Percentiles rank a stretch among this genome's conserved stretches.
These are phyloP conservation scores for Aplodontia rufa DNA, from an alignment of 2,113 vertebrate species.

Conservation along the genomic window DNA sequence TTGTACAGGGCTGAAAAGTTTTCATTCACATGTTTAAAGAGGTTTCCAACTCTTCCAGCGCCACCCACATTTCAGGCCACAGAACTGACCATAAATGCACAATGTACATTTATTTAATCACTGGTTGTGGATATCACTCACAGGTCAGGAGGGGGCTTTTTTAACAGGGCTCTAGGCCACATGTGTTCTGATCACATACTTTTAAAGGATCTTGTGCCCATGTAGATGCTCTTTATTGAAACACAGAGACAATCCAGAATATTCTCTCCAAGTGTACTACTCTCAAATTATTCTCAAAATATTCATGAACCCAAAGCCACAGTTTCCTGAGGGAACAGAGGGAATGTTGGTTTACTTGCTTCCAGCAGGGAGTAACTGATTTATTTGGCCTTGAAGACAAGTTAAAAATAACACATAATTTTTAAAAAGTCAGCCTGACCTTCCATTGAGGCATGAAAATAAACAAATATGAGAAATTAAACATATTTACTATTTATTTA, in stretches of 20 bases:
- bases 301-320: constrained; percentile 28
- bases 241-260: neutral
- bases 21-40: neutral
- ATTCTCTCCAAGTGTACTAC: neutral
- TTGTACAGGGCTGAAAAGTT: neutral
- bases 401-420: constrained; percentile 63
- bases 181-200: neutral
- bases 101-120: neutral
- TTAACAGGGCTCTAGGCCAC: no score
- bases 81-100: neutral
- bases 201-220: neutral
- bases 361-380: constrained; percentile 36
- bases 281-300: constrained; percentile 21
- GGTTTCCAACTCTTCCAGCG: neutral
- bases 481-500: constrained; percentile 39
- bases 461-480: constrained; percentile 39
- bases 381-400: constrained; percentile 54
- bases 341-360: constrained; percentile 37
- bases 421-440: neutral
- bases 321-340: constrained; percentile 45
- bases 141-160: neutral
- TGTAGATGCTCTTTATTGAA: neutral
- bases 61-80: neutral
- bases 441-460: neutral
- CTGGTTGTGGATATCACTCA: neutral